Base-by-base conservation (phyloP, 1,140 invertebrate genomes). In the Heliothis subflexa region DNA sequence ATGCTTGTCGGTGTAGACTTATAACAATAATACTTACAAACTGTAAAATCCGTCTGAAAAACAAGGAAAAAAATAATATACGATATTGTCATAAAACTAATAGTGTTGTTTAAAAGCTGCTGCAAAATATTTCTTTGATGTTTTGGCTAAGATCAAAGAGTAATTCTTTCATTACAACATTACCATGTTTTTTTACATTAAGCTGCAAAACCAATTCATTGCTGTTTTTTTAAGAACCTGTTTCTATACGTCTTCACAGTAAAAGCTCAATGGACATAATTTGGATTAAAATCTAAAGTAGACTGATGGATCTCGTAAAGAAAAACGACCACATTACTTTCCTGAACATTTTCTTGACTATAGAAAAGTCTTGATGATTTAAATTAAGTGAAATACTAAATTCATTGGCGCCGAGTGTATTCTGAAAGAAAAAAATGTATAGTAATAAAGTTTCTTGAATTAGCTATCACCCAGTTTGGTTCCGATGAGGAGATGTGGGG, bases 401-500 rank as follows among this genome's bases (percentile, higher is more conserved):
- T 66, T 45, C 12, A 16, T 64, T 45, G 74, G 74, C 74, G 74
- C 62, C 61, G 52, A 13, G n/a, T 21, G 28, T 33, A 52, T 76
- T 75, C 16, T 76, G 49, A 64, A 64, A 18, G 28, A 64, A 77
- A 77, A 59, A 57, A 80, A 77, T 54, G 66, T 74, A 14, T 3
- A 57, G 74, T 57, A 77, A 77, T 80, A 80, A 80, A 80, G 72
- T 80, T 13, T 75, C 66, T 77, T 72, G 68, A 77, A 72, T 80
- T 80, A 77, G 59, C 57, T 72, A 70, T 72, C 74, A 52, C 18
- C 57, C 52, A 54, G 68, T 77, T 77, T 64, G 49, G 59, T 66
- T 66, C 61, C 64, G 64, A 61, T 52, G 28, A 50, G 62, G 49
- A 40, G 3, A 16, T n/a, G 57, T 75, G 28, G 72, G 45, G 57